phyloP scores from a whole-genome alignment of 1,140 invertebrate species.

The Temnothorax longispinosus region DNA sequence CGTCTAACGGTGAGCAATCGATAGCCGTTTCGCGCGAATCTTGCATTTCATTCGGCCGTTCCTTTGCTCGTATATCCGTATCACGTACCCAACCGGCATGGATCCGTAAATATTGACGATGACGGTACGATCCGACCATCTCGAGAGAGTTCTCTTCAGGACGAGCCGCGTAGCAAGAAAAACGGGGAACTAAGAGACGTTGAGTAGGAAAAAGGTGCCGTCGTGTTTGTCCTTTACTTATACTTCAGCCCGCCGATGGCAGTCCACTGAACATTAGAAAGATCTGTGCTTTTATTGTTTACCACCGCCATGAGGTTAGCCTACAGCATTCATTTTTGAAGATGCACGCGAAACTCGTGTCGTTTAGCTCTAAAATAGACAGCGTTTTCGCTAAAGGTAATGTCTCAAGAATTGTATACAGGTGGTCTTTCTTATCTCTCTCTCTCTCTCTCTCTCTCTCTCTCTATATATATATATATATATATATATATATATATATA shows the following conservation, averaged over 20 bases:
- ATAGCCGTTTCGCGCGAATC: background rate
- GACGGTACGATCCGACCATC: slow-evolving; percentile 26
- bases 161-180: slow-evolving; percentile 2
- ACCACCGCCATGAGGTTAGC: slow-evolving; percentile 49
- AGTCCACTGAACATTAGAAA: slow-evolving; percentile 50
- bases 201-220: background rate
- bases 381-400: background rate
- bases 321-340: background rate
- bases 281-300: slow-evolving; percentile 61
- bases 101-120: slow-evolving; percentile 67
- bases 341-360: background rate
- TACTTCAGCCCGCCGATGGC: slow-evolving; percentile 20
- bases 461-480: too few relatives aligned
- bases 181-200: slow-evolving; percentile 24
- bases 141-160: background rate
- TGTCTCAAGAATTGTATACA: background rate
- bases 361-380: background rate
- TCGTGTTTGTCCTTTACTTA: slow-evolving; percentile 67
- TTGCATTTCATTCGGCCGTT: background rate
- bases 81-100: slow-evolving; percentile 5
- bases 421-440: background rate
- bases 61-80: slow-evolving; percentile 37
- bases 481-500: too few relatives aligned
- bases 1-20: slow-evolving; percentile 19
- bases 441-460: background rate